A percentile compares a stretch with the other conserved stretches of the same genome.
Evolutionary conservation across 2,888 invertebrate genomes (phyloP).

Genomic region (Tetheella fluctuosa): DNA sequence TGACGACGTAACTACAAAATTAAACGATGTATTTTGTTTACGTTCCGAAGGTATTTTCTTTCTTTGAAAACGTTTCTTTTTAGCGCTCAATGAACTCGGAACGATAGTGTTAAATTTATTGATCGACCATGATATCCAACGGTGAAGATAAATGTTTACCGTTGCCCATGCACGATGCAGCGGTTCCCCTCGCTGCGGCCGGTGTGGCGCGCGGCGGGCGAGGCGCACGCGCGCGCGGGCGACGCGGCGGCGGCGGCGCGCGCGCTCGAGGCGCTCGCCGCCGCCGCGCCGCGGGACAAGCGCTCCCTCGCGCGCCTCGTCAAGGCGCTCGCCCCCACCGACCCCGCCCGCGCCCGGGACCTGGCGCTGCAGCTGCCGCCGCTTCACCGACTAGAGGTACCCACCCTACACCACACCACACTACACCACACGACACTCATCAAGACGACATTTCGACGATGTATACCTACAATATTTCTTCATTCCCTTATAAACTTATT

Average conservation of each 20-base stretch:
- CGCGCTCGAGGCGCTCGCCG: conserved; percentile 88
- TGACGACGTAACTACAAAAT: too few relatives aligned
- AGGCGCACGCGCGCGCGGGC: conserved; percentile 91
- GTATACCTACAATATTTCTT: too few relatives aligned
- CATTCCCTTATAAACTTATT: too few relatives aligned
- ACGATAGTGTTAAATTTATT: too few relatives aligned
- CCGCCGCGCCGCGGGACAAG: conserved; percentile 90
- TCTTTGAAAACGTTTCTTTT: too few relatives aligned
- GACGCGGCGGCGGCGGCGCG: conserved; percentile 90
- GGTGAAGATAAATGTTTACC: too few relatives aligned
- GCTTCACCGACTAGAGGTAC: conserved; percentile 60
- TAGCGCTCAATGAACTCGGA: too few relatives aligned
- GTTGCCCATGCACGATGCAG: conserved; percentile 26
- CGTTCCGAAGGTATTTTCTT: too few relatives aligned
- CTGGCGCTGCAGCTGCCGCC: conserved; percentile 74
- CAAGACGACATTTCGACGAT: too few relatives aligned
- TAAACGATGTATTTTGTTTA: too few relatives aligned
- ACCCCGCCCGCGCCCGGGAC: conserved; percentile 90
- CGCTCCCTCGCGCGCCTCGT: conserved; percentile 95
- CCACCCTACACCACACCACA: neutral
- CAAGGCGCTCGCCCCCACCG: conserved; percentile 92
- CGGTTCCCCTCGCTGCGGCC: conserved; percentile 85
- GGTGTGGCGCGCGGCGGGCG: conserved; percentile 94
- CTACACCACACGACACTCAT: too few relatives aligned
- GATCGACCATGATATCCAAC: too few relatives aligned